These are phyloP conservation scores for Lycocorax pyrrhopterus DNA, from an alignment of 2,113 vertebrate species.

Conservation along the genomic window DNA sequence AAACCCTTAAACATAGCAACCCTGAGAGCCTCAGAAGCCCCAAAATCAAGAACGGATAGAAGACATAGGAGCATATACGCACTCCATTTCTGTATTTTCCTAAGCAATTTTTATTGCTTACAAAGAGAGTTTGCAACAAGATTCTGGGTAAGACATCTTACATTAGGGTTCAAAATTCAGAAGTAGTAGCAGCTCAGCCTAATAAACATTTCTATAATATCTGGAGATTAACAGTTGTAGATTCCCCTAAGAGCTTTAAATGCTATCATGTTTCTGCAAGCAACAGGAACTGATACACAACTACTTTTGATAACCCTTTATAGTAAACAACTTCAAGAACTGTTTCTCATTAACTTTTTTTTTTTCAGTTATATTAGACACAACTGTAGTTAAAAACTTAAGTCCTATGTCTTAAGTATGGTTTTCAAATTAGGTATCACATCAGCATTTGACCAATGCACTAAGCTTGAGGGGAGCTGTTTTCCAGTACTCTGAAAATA, in stretches of 20 bases:
- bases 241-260: neutral
- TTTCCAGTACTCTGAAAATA: neutral
- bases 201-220: neutral
- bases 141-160: neutral
- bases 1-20: fast-evolving
- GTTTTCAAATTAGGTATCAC: neutral
- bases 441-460: neutral
- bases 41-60: neutral
- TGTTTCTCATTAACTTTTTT: neutral
- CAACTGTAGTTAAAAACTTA: neutral
- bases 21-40: neutral
- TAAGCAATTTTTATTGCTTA: neutral
- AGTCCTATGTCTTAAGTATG: neutral
- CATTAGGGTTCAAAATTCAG: neutral
- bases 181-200: neutral
- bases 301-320: neutral
- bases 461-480: neutral
- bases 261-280: neutral
- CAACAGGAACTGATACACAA: conserved; percentile 12
- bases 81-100: neutral
- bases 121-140: neutral
- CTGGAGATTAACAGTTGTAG: neutral
- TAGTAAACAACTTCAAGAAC: neutral
- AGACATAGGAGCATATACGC: fast-evolving
- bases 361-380: neutral